phyloP scores from a whole-genome alignment of 1,140 invertebrate genomes.

The Lanistes nyassanus region DNA sequence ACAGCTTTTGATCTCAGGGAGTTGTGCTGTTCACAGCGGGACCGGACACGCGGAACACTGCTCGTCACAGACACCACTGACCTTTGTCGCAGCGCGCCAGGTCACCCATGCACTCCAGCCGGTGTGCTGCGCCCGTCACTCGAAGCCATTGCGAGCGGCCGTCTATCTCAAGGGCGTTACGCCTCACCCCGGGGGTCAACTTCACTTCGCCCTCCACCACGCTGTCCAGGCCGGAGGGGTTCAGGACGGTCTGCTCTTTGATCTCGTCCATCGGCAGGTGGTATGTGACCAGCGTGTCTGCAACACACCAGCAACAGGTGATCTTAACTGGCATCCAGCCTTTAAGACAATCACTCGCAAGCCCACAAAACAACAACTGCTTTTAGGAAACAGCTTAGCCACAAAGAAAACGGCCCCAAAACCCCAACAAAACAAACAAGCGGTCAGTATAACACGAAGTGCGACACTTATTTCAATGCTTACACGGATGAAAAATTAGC shows the following conservation, averaged over 20 bases:
- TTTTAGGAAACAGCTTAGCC: no score
- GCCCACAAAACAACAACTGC: no score
- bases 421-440: no score
- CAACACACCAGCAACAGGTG: background rate
- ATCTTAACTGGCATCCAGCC: no score
- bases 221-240: constrained; percentile 62
- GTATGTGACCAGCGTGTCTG: constrained; percentile 51
- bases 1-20: no score
- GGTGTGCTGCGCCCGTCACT: constrained; percentile 57
- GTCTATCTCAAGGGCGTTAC: constrained; percentile 52
- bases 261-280: constrained; percentile 60
- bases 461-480: no score
- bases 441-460: no score
- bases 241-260: constrained; percentile 34
- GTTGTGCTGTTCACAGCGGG: no score
- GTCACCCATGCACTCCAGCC: constrained; percentile 63
- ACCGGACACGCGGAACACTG: no score
- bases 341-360: no score
- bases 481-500: no score
- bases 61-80: constrained; percentile 35
- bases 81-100: constrained; percentile 56
- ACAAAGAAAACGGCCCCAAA: no score
- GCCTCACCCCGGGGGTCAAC: constrained; percentile 45
- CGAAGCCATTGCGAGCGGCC: constrained; percentile 46
- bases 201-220: constrained; percentile 47